Evolutionary conservation across 2,888 invertebrate genomes (phyloP), one percentile per base, ranked within the genome.

Genomic region (Abrostola tripartita): DNA sequence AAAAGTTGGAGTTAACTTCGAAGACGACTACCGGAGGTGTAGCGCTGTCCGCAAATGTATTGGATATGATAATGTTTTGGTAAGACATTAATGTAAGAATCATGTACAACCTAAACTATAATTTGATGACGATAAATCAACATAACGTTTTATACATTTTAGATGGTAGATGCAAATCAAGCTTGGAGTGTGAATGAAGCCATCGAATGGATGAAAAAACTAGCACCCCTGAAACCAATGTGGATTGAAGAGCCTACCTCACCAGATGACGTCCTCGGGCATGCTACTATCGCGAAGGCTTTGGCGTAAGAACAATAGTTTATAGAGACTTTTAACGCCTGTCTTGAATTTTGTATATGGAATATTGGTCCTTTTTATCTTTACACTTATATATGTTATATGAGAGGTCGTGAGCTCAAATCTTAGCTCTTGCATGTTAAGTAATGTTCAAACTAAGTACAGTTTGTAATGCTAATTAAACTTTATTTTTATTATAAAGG

Each of bases 161-260:
- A 97, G 96, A 98, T 98, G 98, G 95, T 98, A 5, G 98, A 98
- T 85, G 98, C 98, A 0, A 98, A 98, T 89, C 98, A 98, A 95
- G 96, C 97, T 0, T 99, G 98, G 98, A 97, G 97, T 81, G 97
- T 98, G 5, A 92, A 96, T 61, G 96, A 98, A 88, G 97, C 98
- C 0, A 97, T 98, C 64, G 96, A 96, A 10, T 98, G 98, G 98
- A 97, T 98, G 96, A 96, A 96, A 85, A 90, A 96, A 58, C 89
- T 98, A 64, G 96, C 96, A 0, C 95, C 96, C 47, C 96, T 96
- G 82, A 97, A 97, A 78, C 96, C 97, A 4, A 88, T 96, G 59
- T 99, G 98, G 98, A 98, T 99, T 62, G 98, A 99, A 88, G 98
- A 99, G 85, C 98, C 98, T 0, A 99, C 98, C 0, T 97, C 97